A percentile compares a stretch with the other conserved stretches of the same genome.
Conservation (phyloP, 2,888 invertebrate species). For the Oxyscelio sp. region DNA sequence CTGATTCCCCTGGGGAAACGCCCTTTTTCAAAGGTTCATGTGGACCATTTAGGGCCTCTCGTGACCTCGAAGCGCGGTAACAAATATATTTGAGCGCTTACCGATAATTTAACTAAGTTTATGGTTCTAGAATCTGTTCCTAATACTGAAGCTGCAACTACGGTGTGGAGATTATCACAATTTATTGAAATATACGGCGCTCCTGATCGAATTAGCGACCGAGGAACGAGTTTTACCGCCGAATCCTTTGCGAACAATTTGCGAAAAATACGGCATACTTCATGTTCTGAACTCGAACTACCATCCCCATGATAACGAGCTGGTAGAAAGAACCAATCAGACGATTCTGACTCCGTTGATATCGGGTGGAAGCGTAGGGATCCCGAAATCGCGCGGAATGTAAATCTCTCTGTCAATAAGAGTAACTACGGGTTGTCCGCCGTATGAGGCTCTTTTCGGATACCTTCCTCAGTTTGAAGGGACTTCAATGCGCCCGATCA, state of each 20-base stretch:
- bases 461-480: too few species aligned
- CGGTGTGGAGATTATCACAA: too few species aligned
- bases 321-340: conserved; percentile 66
- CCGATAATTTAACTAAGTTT: background rate
- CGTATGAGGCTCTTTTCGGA: too few species aligned
- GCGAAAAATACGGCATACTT: background rate
- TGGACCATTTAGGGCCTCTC: conserved; percentile 76
- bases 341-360: conserved; percentile 53
- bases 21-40: conserved; percentile 75
- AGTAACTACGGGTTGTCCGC: too few species aligned
- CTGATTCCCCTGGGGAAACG: conserved; percentile 75
- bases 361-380: too few species aligned
- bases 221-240: conserved; percentile 22
- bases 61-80: conserved; percentile 1
- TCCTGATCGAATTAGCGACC: background rate
- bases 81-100: background rate
- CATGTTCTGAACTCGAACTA: conserved; percentile 9
- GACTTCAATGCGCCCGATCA: too few species aligned
- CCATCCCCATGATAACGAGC: background rate
- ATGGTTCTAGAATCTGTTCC: background rate
- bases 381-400: background rate
- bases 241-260: background rate
- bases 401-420: too few species aligned
- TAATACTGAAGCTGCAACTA: too few species aligned
- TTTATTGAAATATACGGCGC: too few species aligned